These are phyloP conservation scores for Tiliacea aurago DNA, from an alignment of 2,888 invertebrate species.

Conservation along the genomic window DNA sequence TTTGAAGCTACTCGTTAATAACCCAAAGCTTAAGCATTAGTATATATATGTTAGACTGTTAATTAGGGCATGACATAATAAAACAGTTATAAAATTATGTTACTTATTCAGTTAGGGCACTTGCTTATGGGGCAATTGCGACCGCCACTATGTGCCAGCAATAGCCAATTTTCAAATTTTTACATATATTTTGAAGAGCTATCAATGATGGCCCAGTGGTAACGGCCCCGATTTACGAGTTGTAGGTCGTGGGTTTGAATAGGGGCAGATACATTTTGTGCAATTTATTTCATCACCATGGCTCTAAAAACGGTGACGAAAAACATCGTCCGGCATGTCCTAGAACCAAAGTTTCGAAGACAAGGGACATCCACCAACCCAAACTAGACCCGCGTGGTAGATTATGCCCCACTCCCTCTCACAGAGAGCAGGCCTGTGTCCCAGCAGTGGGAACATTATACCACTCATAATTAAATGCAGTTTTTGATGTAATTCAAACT, in stretches of 20 bases:
- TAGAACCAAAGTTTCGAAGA: neutral
- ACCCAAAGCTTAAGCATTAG: constrained; percentile 79
- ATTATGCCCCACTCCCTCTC: neutral
- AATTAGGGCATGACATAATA: constrained; percentile 76
- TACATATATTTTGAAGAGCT: too few species aligned
- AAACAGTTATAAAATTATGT: constrained; percentile 60
- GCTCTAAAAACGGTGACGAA: neutral
- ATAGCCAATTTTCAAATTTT: too few species aligned
- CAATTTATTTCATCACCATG: neutral
- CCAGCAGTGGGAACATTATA: neutral
- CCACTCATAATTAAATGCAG: neutral
- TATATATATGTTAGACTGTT: constrained; percentile 70
- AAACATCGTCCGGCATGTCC: neutral
- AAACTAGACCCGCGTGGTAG: too few species aligned
- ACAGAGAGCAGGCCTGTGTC: neutral
- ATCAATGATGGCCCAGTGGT: too few species aligned
- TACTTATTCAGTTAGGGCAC: constrained; percentile 59
- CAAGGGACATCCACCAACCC: neutral
- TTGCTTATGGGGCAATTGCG: neutral
- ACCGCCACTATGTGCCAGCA: too few species aligned
- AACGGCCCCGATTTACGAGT: too few species aligned
- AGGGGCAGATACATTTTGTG: neutral
- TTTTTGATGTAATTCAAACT: neutral
- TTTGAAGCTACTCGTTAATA: constrained; percentile 74
- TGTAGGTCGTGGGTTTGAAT: too few species aligned